Conservation (phyloP, 2,888 invertebrate species). For the Hipparchia sbordonii region DNA sequence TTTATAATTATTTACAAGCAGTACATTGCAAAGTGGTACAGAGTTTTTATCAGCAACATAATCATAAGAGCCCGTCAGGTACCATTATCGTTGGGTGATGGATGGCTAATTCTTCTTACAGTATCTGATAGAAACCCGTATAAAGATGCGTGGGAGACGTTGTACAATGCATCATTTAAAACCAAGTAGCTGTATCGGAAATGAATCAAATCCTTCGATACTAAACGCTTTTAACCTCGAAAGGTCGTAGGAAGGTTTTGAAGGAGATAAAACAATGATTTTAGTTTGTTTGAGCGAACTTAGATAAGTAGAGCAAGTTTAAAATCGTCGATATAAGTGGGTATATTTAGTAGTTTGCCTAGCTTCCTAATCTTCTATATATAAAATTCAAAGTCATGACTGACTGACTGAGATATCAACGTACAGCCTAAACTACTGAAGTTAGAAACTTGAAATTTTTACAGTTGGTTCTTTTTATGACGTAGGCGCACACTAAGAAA, state of each 20-base stretch:
- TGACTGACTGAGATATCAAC: no score
- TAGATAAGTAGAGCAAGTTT: neutral
- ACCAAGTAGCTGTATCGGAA: conserved; percentile 49
- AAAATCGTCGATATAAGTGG: neutral
- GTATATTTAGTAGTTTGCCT: no score
- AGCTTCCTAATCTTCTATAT: no score
- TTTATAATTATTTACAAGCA: conserved; percentile 8
- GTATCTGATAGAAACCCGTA: conserved; percentile 69
- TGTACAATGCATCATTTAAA: conserved; percentile 74
- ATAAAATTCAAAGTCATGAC: no score
- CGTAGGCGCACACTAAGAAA: no score
- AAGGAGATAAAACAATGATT: conserved; percentile 7
- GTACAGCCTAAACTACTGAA: no score
- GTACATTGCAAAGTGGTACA: conserved; percentile 25
- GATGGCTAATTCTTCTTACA: conserved; percentile 68
- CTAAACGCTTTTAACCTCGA: conserved; percentile 37
- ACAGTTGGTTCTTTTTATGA: no score
- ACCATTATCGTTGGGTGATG: conserved; percentile 77
- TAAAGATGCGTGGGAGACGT: conserved; percentile 78
- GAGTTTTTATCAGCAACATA: conserved; percentile 59
- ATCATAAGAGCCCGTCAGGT: conserved; percentile 75
- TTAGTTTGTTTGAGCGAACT: neutral
- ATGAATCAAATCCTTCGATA: conserved; percentile 44
- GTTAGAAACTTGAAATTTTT: no score
- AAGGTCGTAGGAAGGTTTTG: conserved; percentile 32